A percentile compares a stretch with the other conserved stretches of the same genome.
phyloP scores from a whole-genome alignment of 2,113 vertebrate genomes.

The Egretta garzetta region DNA sequence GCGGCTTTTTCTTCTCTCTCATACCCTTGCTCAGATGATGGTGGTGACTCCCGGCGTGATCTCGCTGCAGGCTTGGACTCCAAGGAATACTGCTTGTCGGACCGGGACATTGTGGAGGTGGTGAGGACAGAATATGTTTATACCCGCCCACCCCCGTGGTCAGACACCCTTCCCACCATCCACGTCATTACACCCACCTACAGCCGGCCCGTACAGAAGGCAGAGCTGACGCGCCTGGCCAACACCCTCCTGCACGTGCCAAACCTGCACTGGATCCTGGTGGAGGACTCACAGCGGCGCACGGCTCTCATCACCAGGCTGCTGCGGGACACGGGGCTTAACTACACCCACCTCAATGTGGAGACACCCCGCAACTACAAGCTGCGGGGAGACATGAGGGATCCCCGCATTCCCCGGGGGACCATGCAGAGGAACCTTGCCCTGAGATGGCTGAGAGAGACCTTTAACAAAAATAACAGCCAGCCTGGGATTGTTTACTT shows the following conservation, averaged over 20 bases:
- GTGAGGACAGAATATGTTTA: slow-evolving; percentile 99
- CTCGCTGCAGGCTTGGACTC: slow-evolving; percentile 84
- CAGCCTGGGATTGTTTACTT: slow-evolving; percentile 95
- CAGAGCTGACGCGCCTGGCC: slow-evolving; percentile 92
- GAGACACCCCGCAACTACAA: slow-evolving; percentile 98
- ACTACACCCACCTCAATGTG: slow-evolving; percentile 98
- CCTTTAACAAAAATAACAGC: slow-evolving; percentile 89
- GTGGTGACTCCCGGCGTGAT: slow-evolving; percentile 84
- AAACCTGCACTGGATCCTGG: slow-evolving; percentile 98
- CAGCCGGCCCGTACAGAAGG: slow-evolving; percentile 96
- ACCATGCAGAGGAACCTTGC: slow-evolving; percentile 99
- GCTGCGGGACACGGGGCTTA: slow-evolving; percentile 92
- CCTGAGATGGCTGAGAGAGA: slow-evolving; percentile 94
- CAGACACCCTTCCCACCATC: slow-evolving; percentile 95
- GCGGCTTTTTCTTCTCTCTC: slow-evolving; percentile 70
- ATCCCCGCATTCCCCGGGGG: slow-evolving; percentile 93
- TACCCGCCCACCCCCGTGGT: slow-evolving; percentile 94
- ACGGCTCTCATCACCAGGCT: slow-evolving; percentile 88
- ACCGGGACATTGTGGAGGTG: slow-evolving; percentile 98
- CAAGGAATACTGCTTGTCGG: slow-evolving; percentile 95
- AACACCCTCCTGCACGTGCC: slow-evolving; percentile 96
- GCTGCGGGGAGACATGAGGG: slow-evolving; percentile 88
- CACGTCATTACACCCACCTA: slow-evolving; percentile 97
- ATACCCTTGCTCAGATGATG: slow-evolving; percentile 83
- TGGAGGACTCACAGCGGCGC: slow-evolving; percentile 93